Percentiles rank a stretch among this genome's conserved stretches.
Conservation (phyloP, 2,888 invertebrate genomes). For the Resseliella maxima region DNA sequence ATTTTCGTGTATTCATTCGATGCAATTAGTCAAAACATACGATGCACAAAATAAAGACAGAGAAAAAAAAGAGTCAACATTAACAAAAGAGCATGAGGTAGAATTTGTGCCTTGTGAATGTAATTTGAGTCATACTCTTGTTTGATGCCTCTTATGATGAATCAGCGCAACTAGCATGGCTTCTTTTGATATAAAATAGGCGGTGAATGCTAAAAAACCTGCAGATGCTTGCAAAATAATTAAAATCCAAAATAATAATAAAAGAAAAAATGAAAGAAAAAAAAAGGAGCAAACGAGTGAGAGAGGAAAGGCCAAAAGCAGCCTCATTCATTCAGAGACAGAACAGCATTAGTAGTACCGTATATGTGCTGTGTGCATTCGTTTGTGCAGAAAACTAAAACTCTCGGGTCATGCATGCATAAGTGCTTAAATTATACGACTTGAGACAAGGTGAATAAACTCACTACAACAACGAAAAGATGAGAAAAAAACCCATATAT, state of each 20-base stretch:
- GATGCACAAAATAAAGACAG: not conserved
- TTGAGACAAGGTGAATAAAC: constrained; percentile 53
- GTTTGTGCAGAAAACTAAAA: constrained; percentile 41
- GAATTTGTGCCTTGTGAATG: constrained; percentile 36
- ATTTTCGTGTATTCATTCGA: constrained; percentile 21
- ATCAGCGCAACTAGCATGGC: constrained; percentile 42
- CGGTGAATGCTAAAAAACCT: not conserved
- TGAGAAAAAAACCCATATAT: not conserved
- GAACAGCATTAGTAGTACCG: not conserved
- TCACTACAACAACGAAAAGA: not conserved
- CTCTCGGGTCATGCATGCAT: constrained; percentile 53
- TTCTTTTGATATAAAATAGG: constrained; percentile 31
- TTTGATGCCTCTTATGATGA: constrained; percentile 42
- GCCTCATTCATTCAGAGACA: not conserved
- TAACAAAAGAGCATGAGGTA: constrained; percentile 23
- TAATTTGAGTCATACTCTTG: not conserved
- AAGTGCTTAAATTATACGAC: constrained; percentile 51
- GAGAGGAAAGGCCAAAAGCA: not conserved
- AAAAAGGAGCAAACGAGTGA: not conserved
- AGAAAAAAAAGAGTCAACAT: not conserved
- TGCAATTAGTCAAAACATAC: constrained; percentile 41
- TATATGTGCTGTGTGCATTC: constrained; percentile 14
- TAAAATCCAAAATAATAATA: constrained; percentile 53
- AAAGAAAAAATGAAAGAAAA: not conserved
- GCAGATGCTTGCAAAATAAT: constrained; percentile 45